Base-by-base conservation (phyloP, 2,113 vertebrate species). In the human (Homo sapiens) region DNA sequence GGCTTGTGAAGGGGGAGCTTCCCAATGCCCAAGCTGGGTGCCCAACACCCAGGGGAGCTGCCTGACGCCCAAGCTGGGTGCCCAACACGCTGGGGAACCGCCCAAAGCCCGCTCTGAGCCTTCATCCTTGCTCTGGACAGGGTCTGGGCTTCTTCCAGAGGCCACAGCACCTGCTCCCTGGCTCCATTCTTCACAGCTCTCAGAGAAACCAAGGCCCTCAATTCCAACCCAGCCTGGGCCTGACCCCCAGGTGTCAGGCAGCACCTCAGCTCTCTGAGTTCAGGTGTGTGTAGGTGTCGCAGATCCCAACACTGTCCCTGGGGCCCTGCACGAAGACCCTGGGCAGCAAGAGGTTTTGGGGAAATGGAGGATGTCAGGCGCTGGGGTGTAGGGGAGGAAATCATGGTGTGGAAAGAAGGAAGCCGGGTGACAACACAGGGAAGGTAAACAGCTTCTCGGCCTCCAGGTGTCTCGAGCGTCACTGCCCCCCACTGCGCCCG, bases 291-390 rank as follows among this genome's bases (percentile, higher is more conserved):
- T 1, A 1, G 40, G 48, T 4, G 48, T 13, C 7, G 3, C 93
- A 6, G 22, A 27, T 18, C 16, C 70, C 14, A 45, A 6, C 1
- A 2, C 78, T 5, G 0, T 1, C 50, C 84, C 38, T 3, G 13
- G 72, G 55, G 64, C 12, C 25, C 45, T 2, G 6, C 0, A 0
- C 1, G 32, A 5, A 43, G 32, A 18, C n/a, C 9, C 4, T 3
- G 12, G 14, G 40, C 38, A 75, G 22, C 0, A 43, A 17, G 8
- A n/a, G 38, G 25, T 20, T 3, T 0, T 45, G n/a, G 9, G 52
- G 83, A 81, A 59, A 32, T 3, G 0, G 35, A 2, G 48, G 3
- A 18, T 1, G 32, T 1, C 45, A 8, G 4, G 45, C n/a, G 10
- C 25, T 35, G 17, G 17, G 25, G 40, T 30, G 1, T 23, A 35